These are phyloP conservation scores for Silurus glanis DNA, from an alignment of 2,113 vertebrate species.

Conservation along the genomic window DNA sequence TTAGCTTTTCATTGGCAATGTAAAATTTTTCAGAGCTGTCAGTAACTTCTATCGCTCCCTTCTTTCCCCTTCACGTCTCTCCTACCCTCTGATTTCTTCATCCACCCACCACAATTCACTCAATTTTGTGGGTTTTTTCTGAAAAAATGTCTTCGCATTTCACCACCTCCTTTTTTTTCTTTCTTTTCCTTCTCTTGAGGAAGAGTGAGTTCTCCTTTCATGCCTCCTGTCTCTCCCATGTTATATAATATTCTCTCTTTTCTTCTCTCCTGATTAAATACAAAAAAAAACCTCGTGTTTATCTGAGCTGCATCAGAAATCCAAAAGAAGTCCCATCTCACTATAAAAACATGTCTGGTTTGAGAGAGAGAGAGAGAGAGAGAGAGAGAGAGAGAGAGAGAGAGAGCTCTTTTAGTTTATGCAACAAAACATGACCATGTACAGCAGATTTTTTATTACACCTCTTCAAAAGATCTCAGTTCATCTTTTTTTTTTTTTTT, in stretches of 20 bases:
- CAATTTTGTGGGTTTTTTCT: slow-evolving; percentile 21
- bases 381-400: background rate
- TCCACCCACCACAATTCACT: slow-evolving; percentile 20
- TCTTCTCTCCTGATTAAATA: slow-evolving; percentile 9
- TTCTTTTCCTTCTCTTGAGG: background rate
- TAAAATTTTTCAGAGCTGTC: slow-evolving; percentile 2
- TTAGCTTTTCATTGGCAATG: background rate
- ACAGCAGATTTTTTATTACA: background rate
- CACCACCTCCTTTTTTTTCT: slow-evolving; percentile 1
- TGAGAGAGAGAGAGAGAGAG: background rate
- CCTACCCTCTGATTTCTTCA: slow-evolving; percentile 4
- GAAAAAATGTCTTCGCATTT: slow-evolving; percentile 30
- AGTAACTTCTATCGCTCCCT: background rate
- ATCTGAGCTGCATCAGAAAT: background rate
- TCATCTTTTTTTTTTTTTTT: background rate
- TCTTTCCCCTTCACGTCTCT: background rate
- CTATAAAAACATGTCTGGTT: background rate
- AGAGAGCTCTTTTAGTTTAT: background rate
- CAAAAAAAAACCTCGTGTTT: background rate
- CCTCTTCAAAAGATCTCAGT: background rate
- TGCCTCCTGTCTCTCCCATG: slow-evolving; percentile 14
- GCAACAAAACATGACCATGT: background rate
- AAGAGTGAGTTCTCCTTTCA: slow-evolving; percentile 6
- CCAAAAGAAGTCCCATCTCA: background rate
- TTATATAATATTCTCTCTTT: slow-evolving; percentile 32